Percentiles rank a stretch among this genome's conserved stretches.
Evolutionary conservation across 2,888 invertebrate genomes (phyloP).

Genomic region (Eucera pruinosa): DNA sequence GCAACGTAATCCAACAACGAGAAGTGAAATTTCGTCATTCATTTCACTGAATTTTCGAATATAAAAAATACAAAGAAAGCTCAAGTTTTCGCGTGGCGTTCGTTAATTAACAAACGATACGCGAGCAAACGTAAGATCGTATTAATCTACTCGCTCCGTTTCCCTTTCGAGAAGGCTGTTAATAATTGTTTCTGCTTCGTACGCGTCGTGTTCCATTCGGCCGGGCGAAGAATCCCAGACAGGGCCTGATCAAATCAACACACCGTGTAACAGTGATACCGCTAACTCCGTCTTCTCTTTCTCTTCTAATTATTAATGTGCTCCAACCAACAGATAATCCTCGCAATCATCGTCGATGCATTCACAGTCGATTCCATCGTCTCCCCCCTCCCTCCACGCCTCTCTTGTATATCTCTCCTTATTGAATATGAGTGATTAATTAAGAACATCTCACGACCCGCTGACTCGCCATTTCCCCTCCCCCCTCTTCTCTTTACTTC

Average conservation of each 20-base stretch:
- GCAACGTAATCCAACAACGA: no score
- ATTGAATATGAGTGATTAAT: conserved; percentile 78
- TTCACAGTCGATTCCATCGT: no score
- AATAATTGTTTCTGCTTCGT: conserved; percentile 63
- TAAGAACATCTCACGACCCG: conserved; percentile 74
- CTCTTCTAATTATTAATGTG: conserved; percentile 76
- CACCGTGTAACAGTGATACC: conserved; percentile 71
- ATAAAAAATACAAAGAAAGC: no score
- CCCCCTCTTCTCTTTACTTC: conserved; percentile 26
- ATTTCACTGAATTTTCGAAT: no score
- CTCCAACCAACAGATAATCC: conserved; percentile 73
- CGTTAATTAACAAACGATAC: neutral
- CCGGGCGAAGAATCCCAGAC: conserved; percentile 63
- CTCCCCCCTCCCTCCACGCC: no score
- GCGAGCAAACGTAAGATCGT: neutral
- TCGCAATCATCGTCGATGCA: conserved; percentile 75
- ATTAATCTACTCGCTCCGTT: conserved; percentile 39
- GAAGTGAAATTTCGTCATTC: no score
- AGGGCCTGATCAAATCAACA: conserved; percentile 75
- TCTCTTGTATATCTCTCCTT: conserved; percentile 69
- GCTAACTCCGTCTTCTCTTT: conserved; percentile 58
- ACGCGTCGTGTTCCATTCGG: conserved; percentile 51
- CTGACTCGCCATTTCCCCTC: conserved; percentile 63
- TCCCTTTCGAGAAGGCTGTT: conserved; percentile 26
- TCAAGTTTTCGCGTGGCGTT: no score